Base-by-base conservation (phyloP, 2,113 vertebrate genomes). In the Nibea coibor region DNA sequence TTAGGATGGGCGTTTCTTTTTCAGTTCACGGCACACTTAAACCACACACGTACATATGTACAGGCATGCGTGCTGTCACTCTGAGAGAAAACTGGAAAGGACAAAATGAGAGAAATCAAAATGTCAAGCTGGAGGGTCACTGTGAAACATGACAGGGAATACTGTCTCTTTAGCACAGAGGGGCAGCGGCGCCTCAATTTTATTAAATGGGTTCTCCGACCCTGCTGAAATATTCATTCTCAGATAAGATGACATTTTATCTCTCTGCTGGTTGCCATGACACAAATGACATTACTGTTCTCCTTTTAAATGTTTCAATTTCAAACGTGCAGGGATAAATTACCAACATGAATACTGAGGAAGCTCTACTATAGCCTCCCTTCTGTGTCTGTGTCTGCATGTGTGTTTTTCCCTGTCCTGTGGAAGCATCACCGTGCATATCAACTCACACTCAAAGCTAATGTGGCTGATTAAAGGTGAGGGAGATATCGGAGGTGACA, bases 41-140 rank as follows among this genome's bases (percentile, higher is more conserved):
- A 48, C 72, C 42, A 35, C 59, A 12, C 39, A 24, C 19, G 12
- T 26, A 35, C 64, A 61, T 28, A 28, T 10, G 4, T 17, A 42
- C n/a, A 57, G 15, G 19, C 82, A 39, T 28, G 17, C 14, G 1
- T 67, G 51, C 71, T 65, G 80, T 84, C 77, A 82, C 68, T 64
- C 65, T 20, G 48, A 80, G 45, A 58, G 77, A 72, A 80, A 82
- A 70, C 26, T 77, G 73, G 42, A 87, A 90, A 90, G 84, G 81
- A 92, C 86, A 86, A 83, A 89, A 83, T 83, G 85, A 84, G 71
- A 50, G 47, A 80, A 83, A 86, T 90, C 80, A 79, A 92, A 92
- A 92, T 90, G 89, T 88, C 86, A 90, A 59, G 74, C 74, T 77
- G 72, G 64, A 80, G 87, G 89, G 84, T 89, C 85, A 88, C 39